Conservation (phyloP, 1,140 invertebrate species). For the Plutomurus gul region DNA sequence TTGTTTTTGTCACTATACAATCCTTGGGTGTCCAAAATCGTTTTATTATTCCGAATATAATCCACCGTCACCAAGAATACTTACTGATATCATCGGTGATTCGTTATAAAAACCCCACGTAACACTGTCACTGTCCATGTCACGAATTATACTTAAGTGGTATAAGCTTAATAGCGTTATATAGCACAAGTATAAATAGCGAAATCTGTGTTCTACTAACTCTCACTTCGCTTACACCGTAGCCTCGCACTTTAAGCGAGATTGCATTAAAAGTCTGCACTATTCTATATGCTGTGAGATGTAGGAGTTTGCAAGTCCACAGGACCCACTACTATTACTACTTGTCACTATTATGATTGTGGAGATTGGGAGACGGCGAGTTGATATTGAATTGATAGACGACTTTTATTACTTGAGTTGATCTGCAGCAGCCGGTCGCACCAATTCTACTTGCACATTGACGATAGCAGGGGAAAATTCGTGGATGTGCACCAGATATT, state of each 20-base stretch:
- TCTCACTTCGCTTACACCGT: not conserved
- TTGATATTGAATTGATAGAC: constrained; percentile 1
- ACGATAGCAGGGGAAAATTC: not conserved
- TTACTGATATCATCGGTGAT: not conserved
- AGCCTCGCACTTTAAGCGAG: not conserved
- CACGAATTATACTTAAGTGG: too few relatives aligned
- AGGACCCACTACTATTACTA: too few relatives aligned
- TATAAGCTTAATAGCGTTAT: too few relatives aligned
- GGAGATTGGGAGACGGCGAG: not conserved
- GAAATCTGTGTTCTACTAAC: too few relatives aligned
- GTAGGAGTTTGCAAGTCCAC: too few relatives aligned
- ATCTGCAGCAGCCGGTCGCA: not conserved
- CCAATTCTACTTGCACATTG: not conserved
- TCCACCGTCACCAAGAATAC: not conserved
- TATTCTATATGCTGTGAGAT: not conserved
- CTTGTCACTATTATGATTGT: too few relatives aligned
- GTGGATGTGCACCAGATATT: not conserved
- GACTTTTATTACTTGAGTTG: not conserved
- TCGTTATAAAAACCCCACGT: too few relatives aligned
- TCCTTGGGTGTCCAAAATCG: not conserved
- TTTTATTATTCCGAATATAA: constrained; percentile 28
- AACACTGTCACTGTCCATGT: too few relatives aligned
- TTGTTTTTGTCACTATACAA: not conserved
- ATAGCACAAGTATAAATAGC: not conserved
- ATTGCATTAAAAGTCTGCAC: not conserved